phyloP scores from a whole-genome alignment of 92 coral and sea anemone species.

The Plumapathes pennacea region DNA sequence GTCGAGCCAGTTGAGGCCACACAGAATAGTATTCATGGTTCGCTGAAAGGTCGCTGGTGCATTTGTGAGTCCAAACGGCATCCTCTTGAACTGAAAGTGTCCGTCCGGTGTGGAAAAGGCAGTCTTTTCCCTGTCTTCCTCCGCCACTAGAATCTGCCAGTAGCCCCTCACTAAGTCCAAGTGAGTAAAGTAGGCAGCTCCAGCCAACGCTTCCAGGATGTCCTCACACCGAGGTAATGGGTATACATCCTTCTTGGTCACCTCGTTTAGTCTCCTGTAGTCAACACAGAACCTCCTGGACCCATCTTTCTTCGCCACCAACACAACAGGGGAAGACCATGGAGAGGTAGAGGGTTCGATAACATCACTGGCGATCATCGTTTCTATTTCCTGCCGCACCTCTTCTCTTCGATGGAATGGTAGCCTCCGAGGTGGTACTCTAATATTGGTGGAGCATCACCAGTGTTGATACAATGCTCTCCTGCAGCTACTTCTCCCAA shows the following conservation, averaged over 20 bases:
- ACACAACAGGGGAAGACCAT: slow-evolving; percentile 41
- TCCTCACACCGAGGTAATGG: slow-evolving; percentile 34
- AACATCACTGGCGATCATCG: slow-evolving; percentile 34
- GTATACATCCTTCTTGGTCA: slow-evolving; percentile 13
- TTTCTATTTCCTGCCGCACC: slow-evolving; percentile 14
- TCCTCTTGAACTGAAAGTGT: slow-evolving; percentile 16
- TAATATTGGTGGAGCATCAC: no score
- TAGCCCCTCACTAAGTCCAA: slow-evolving; percentile 37
- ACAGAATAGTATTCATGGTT: slow-evolving; percentile 10
- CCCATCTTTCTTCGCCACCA: slow-evolving; percentile 32
- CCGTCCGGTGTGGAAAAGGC: slow-evolving; percentile 29
- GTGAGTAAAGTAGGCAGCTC: slow-evolving; percentile 18
- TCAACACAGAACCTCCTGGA: slow-evolving; percentile 30
- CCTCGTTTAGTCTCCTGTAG: not conserved
- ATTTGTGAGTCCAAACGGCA: slow-evolving; percentile 31
- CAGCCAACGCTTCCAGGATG: slow-evolving; percentile 28
- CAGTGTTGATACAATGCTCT: no score
- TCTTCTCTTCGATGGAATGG: slow-evolving; percentile 36
- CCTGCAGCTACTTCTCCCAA: no score
- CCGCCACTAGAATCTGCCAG: slow-evolving; percentile 30
- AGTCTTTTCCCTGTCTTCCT: slow-evolving; percentile 16
- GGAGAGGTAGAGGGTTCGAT: slow-evolving; percentile 35
- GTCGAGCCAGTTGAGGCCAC: slow-evolving; percentile 15
- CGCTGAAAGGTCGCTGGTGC: slow-evolving; percentile 43
- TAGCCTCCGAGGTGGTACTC: slow-evolving; percentile 21